A percentile compares a stretch with the other conserved stretches of the same genome.
phyloP scores from a whole-genome alignment of 2,888 invertebrate genomes.

The Agrotis puta region DNA sequence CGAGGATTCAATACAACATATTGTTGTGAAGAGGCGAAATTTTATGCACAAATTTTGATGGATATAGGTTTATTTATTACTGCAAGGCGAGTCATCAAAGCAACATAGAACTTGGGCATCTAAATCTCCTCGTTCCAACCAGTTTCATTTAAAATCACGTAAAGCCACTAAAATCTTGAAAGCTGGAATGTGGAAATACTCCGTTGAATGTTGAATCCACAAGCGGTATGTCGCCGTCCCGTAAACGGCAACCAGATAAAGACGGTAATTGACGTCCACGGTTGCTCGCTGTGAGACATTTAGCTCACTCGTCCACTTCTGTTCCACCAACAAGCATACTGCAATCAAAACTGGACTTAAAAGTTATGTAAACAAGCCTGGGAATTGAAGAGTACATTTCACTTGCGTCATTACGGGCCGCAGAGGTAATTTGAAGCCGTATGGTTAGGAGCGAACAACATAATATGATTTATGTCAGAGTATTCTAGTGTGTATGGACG shows the following conservation, averaged over 20 bases:
- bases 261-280: conserved; percentile 86
- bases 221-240: conserved; percentile 65
- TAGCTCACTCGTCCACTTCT: conserved; percentile 82
- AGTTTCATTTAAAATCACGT: conserved; percentile 30
- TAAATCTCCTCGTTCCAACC: conserved; percentile 6
- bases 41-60: conserved; percentile 27
- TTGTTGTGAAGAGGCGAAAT: not conserved
- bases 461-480: conserved; percentile 87
- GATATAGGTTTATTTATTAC: conserved; percentile 3
- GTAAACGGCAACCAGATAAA: conserved; percentile 79
- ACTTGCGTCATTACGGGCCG: conserved; percentile 85
- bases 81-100: not conserved
- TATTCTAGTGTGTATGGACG: conserved; percentile 67
- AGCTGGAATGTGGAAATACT: conserved; percentile 59
- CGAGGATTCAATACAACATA: conserved; percentile 22
- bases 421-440: conserved; percentile 87
- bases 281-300: conserved; percentile 80
- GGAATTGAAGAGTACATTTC: conserved; percentile 57
- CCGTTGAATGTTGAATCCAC: conserved; percentile 57
- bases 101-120: conserved; percentile 10
- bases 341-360: conserved; percentile 66
- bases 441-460: conserved; percentile 85
- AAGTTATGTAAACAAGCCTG: conserved; percentile 41
- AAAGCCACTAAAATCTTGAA: conserved; percentile 49
- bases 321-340: conserved; percentile 61